phyloP scores from a whole-genome alignment of 2,888 invertebrate genomes.

The Germaria angustata region DNA sequence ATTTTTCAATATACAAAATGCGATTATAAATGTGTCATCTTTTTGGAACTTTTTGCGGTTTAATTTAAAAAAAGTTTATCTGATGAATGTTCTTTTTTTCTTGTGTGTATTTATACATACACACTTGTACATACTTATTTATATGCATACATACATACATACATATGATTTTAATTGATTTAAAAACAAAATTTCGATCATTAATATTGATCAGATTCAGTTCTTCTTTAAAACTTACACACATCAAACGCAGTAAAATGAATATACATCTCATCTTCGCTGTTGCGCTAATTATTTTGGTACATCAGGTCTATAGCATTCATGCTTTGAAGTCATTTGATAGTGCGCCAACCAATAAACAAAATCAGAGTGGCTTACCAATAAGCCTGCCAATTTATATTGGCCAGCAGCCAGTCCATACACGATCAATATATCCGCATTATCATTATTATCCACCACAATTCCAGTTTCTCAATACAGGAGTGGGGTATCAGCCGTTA shows the following conservation, averaged over 20 bases:
- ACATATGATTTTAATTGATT: not conserved
- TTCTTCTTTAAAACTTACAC: slow-evolving; percentile 48
- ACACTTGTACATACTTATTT: too few relatives aligned
- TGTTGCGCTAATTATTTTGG: not conserved
- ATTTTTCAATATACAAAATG: not conserved
- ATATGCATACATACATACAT: not conserved
- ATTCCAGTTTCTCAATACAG: slow-evolving; percentile 10
- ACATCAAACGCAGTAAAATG: slow-evolving; percentile 27
- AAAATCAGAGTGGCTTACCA: not conserved
- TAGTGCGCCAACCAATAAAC: not conserved
- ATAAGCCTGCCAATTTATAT: slow-evolving; percentile 7
- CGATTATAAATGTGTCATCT: slow-evolving; percentile 43
- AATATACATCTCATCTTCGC: not conserved
- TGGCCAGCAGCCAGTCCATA: not conserved
- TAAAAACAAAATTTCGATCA: slow-evolving; percentile 16
- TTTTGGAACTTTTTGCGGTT: slow-evolving; percentile 45
- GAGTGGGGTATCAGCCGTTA: not conserved
- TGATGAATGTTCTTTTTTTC: not conserved
- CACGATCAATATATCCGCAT: slow-evolving; percentile 12
- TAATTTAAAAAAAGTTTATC: slow-evolving; percentile 38
- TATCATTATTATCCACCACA: slow-evolving; percentile 39
- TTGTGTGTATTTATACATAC: not conserved
- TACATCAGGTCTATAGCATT: not conserved
- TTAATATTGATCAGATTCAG: slow-evolving; percentile 24
- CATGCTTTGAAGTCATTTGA: not conserved